Evolutionary conservation across 2,888 invertebrate species (phyloP), one percentile per base, ranked within the genome.

Genomic region (Maniola hyperantus): DNA sequence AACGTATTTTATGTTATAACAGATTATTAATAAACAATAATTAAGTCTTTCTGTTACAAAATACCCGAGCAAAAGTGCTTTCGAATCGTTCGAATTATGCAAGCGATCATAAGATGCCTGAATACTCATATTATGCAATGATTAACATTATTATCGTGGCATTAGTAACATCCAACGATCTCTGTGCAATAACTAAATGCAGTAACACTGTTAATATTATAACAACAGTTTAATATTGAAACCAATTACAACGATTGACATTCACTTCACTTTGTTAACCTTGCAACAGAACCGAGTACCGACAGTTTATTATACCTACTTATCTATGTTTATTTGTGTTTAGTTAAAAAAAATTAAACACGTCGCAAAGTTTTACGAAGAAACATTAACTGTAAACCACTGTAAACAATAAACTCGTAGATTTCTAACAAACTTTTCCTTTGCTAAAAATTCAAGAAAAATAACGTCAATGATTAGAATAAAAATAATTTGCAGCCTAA

Each of bases 211-310:
- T 7, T 36, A 36, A 7, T 7, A 7, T 2, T 20, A 44, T 39
- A 57, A 11, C 13, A 20, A 15, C 42, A 42, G 20, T 42, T 42
- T 57, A 58, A 42, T 39, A 57, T 57, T 42, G 42, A 58, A 44
- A 42, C 11, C 57, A 58, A 26, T 58, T 58, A 58, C 57, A 42
- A 13, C 42, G 44, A 44, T 58, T 44, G 57, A 42, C 57, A 44
- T 54, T 36, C 54, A 44, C 44, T 58, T 58, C 13, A 58, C 42
- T 20, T 44, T 44, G 42, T 44, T 58, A 42, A 58, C 57, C 42
- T 58, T 6, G 57, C 26, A 58, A 20, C 2, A 44, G 42, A 57
- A 39, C 18, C 53, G 15, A 53, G n/a, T 53, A 53, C 13, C 53
- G n/a, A 33, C 26, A 26, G 26, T n/a, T 54, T 53, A 20, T 11